Conservation (phyloP, 2,113 vertebrate species). For the Myrmecophaga tridactyla region DNA sequence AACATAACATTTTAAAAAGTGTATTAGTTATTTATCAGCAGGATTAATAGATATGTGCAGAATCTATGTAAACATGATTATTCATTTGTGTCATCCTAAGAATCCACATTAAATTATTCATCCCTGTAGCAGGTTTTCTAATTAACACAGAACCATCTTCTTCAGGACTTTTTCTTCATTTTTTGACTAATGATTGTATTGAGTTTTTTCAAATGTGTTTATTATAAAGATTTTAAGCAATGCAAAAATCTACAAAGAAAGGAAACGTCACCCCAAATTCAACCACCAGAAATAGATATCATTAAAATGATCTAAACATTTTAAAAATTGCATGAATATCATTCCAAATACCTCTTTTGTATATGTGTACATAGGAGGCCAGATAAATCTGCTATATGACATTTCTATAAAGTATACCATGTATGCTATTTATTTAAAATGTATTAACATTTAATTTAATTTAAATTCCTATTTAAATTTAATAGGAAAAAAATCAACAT, state of each 20-base stretch:
- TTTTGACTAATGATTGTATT: not conserved
- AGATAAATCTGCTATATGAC: not conserved
- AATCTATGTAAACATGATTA: not conserved
- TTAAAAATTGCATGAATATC: slow-evolving; percentile 7
- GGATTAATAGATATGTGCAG: not conserved
- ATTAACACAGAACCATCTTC: not conserved
- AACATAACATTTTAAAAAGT: too few relatives aligned
- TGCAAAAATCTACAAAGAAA: not conserved
- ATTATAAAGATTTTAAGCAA: slow-evolving; percentile 16
- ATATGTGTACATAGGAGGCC: not conserved
- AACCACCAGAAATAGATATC: not conserved
- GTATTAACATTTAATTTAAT: not conserved
- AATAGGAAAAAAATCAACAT: not conserved
- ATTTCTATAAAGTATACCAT: not conserved
- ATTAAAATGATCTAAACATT: slow-evolving; percentile 26
- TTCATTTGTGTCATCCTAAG: not conserved
- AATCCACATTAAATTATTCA: slow-evolving; percentile 27
- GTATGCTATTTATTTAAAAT: not conserved
- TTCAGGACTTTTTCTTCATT: not conserved
- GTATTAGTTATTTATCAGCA: not conserved
- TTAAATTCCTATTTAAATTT: slow-evolving; percentile 21
- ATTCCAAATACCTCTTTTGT: not conserved
- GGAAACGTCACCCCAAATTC: not conserved
- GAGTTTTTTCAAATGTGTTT: not conserved
- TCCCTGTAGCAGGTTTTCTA: not conserved